Evolutionary conservation across 1,140 invertebrate genomes (phyloP), one percentile per base, ranked within the genome.

Genomic region (Tyrophagus putrescentiae): DNA sequence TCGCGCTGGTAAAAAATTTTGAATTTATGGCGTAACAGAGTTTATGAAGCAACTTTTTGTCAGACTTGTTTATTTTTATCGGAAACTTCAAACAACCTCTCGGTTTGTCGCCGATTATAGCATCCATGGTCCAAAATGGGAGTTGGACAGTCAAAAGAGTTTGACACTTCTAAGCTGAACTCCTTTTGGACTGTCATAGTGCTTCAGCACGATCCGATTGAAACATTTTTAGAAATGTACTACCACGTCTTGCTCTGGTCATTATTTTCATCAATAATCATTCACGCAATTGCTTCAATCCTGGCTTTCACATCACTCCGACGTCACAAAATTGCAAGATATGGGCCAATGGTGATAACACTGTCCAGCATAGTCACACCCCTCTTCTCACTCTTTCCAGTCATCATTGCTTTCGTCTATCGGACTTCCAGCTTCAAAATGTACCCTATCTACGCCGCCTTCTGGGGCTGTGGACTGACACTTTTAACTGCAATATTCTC

Each of bases 381-480:
- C 41, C 73, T 87, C 29, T 86, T 86, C 16, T 65, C 33, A 32
- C 50, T 53, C 27, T 36, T 41, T 44, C 59, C 3, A 32, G 32
- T 53, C 33, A 25, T 31, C n/a, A 82, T 94, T 36, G 87, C 90
- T 34, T 91, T 90, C 70, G 88, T 94, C 39, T 94, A 93, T 72
- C 77, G 84, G 66, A 85, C 87, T 60, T 86, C 89, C 28, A 82
- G 81, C 68, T 78, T 91, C 71, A 79, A 82, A 68, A 90, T 95
- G 88, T 79, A 82, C 59, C 84, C 87, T 23, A 78, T 90, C 53
- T 88, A 93, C 75, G 88, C 89, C 31, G 79, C 92, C 68, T 78
- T 93, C 54, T 95, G 88, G 86, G 91, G 91, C 52, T 81, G 90
- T 39, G 89, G 88, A 62, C 90, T 94, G 72, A 94, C 90, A n/a